Evolutionary conservation across 2,797 vertebrate species (phyloP).

Genomic region (Delichon dasypus): DNA sequence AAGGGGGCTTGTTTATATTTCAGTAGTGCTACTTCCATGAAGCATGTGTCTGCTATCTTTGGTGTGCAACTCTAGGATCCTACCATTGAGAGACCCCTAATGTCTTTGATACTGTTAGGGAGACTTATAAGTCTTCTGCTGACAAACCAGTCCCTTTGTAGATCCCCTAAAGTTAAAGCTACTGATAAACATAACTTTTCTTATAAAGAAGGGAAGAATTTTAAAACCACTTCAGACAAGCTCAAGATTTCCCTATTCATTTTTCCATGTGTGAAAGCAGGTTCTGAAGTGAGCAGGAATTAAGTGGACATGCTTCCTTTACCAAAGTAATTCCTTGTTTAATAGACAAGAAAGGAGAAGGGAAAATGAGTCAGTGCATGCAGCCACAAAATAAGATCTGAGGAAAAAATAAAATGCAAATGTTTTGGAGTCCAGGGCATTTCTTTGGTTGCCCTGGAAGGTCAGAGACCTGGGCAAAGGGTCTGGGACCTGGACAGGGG

Average conservation of each 20-base stretch:
- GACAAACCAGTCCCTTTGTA: conserved; percentile 72
- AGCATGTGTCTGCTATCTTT: conserved; percentile 67
- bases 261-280: conserved; percentile 45
- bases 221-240: conserved; percentile 68
- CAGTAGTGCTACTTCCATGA: conserved; percentile 72
- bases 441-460: no score
- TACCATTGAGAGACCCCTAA: conserved; percentile 38
- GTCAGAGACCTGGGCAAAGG: no score
- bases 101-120: conserved; percentile 52
- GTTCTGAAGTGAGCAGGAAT: conserved; percentile 40
- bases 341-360: conserved; percentile 31
- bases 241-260: conserved; percentile 22
- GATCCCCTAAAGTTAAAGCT: conserved; percentile 57
- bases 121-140: conserved; percentile 64
- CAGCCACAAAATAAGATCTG: neutral
- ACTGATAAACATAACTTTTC: conserved; percentile 62
- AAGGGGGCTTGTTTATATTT: conserved; percentile 76
- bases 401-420: conserved; percentile 14
- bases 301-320: conserved; percentile 11
- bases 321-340: neutral
- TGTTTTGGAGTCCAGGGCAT: no score
- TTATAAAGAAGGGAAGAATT: conserved; percentile 52
- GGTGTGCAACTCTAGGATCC: conserved; percentile 60
- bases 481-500: no score
- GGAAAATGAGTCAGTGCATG: neutral